Percentiles rank a stretch among this genome's conserved stretches.
phyloP scores from a whole-genome alignment of 2,888 invertebrate species.

The Helicoverpa assulta region DNA sequence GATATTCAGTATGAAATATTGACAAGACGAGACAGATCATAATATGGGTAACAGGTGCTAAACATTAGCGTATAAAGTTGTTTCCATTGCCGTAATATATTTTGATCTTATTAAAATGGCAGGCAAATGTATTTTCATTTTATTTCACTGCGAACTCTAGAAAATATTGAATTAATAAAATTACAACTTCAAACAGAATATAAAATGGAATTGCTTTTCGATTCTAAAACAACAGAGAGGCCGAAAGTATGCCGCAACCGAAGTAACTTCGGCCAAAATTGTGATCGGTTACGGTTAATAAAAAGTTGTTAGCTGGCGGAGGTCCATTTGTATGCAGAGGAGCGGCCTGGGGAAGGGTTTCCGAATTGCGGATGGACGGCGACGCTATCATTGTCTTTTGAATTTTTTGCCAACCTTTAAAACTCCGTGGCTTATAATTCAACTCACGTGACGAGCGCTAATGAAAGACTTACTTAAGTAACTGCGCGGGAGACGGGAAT shows the following conservation, averaged over 20 bases:
- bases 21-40: constrained; percentile 14
- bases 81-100: constrained; percentile 38
- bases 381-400: constrained; percentile 74
- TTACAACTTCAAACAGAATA: constrained; percentile 48
- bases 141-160: constrained; percentile 39
- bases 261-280: constrained; percentile 64
- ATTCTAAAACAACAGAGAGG: constrained; percentile 58
- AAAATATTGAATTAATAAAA: constrained; percentile 51
- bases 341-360: constrained; percentile 70
- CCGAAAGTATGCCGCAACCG: constrained; percentile 58
- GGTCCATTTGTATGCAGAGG: constrained; percentile 75
- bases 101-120: constrained; percentile 33
- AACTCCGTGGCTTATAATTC: constrained; percentile 81
- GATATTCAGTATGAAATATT: constrained; percentile 13
- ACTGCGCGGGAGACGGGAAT: constrained; percentile 84
- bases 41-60: constrained; percentile 43
- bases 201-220: constrained; percentile 62
- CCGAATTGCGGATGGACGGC: constrained; percentile 65
- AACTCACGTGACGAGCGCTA: constrained; percentile 85
- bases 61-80: constrained; percentile 36
- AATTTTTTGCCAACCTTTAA: constrained; percentile 79
- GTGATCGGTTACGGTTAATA: constrained; percentile 68
- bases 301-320: constrained; percentile 65
- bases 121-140: constrained; percentile 33
- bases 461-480: constrained; percentile 89